Evolutionary conservation across 2,113 vertebrate genomes (phyloP).

Genomic region (Stigmatopora argus): DNA sequence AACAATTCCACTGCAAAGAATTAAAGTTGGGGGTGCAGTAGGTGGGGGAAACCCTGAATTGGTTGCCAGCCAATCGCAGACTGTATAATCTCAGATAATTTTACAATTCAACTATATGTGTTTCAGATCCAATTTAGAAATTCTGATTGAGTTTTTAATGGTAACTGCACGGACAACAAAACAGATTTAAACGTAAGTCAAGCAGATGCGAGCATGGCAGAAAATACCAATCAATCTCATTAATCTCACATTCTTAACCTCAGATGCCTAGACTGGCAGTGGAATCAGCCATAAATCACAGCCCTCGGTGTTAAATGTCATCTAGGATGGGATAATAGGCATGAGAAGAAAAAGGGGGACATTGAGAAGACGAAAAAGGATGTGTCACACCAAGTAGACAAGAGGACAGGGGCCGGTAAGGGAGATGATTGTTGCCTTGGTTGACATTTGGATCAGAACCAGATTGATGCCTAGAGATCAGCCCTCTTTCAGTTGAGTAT

Average conservation of each 20-base stretch:
- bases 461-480: conserved; percentile 27
- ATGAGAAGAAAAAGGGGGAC: background rate
- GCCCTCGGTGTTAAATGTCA: conserved; percentile 45
- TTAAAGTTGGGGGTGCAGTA: too few species aligned
- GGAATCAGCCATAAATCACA: conserved; percentile 43
- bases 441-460: conserved; percentile 32
- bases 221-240: conserved; percentile 18
- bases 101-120: too few species aligned
- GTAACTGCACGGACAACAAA: background rate
- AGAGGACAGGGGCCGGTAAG: background rate
- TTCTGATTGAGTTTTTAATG: too few species aligned
- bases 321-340: conserved; percentile 3
- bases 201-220: conserved; percentile 1
- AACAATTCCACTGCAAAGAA: too few species aligned
- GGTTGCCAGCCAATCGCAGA: too few species aligned
- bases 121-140: too few species aligned
- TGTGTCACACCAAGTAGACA: background rate
- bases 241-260: conserved; percentile 28
- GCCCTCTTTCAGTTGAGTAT: conserved; percentile 12
- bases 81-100: too few species aligned
- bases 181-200: background rate
- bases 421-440: background rate
- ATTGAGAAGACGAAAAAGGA: background rate
- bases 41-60: too few species aligned
- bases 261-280: conserved; percentile 16